These are phyloP conservation scores for Caradrina clavipalpis DNA, from an alignment of 2,888 invertebrate genomes.

Conservation along the genomic window DNA sequence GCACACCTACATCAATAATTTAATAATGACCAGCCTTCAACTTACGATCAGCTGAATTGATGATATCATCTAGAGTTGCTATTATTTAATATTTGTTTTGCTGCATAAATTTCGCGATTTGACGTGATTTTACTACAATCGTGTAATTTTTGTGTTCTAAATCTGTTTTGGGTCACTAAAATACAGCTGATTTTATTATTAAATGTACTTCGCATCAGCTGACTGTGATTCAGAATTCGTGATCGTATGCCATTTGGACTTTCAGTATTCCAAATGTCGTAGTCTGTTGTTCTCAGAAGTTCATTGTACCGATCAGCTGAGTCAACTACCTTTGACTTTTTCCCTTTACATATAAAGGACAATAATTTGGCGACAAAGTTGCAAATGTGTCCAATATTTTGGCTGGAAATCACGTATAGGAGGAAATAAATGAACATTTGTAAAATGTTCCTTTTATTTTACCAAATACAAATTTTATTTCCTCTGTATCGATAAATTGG, in stretches of 20 bases:
- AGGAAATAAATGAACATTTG: slow-evolving; percentile 62
- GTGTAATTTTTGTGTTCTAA: slow-evolving; percentile 36
- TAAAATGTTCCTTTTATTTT: slow-evolving; percentile 60
- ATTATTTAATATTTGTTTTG: slow-evolving; percentile 79
- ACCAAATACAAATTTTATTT: slow-evolving; percentile 58
- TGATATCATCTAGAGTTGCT: slow-evolving; percentile 81
- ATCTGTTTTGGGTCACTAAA: slow-evolving; percentile 27
- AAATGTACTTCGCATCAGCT: slow-evolving; percentile 61
- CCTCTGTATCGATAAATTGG: slow-evolving; percentile 64
- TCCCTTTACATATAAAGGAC: slow-evolving; percentile 69
- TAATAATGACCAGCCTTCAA: slow-evolving; percentile 87
- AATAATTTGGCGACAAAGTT: slow-evolving; percentile 79
- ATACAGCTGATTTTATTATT: slow-evolving; percentile 49
- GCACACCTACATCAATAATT: slow-evolving; percentile 74
- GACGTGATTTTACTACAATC: slow-evolving; percentile 53
- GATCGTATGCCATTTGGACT: slow-evolving; percentile 66
- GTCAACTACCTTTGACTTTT: slow-evolving; percentile 79
- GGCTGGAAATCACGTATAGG: slow-evolving; percentile 71
- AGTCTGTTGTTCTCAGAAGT: slow-evolving; percentile 78
- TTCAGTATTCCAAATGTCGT: slow-evolving; percentile 74
- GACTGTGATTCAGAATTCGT: slow-evolving; percentile 73
- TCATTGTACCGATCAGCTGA: slow-evolving; percentile 87
- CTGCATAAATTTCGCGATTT: slow-evolving; percentile 57
- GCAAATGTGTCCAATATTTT: slow-evolving; percentile 77
- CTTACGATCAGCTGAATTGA: slow-evolving; percentile 83